phyloP scores from a whole-genome alignment of 1,140 invertebrate genomes.

The Pomacea maculata region DNA sequence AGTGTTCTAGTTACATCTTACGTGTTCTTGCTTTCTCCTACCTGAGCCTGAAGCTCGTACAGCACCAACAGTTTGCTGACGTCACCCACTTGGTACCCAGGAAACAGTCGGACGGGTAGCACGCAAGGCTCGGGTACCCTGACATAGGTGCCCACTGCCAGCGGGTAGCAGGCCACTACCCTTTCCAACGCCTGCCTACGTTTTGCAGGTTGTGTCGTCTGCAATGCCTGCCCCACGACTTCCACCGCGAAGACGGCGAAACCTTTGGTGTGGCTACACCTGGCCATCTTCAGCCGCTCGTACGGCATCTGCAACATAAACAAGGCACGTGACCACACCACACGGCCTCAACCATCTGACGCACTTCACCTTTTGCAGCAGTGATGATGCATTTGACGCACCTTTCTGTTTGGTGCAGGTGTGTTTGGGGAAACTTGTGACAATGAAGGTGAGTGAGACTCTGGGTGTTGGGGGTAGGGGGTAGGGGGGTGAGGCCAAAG shows the following conservation, averaged over 20 bases:
- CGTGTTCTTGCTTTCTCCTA: background rate
- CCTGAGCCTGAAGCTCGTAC: slow-evolving; percentile 4
- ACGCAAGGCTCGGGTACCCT: slow-evolving; percentile 7
- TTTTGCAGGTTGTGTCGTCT: too few relatives aligned
- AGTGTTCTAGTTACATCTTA: too few relatives aligned
- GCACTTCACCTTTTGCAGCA: too few relatives aligned
- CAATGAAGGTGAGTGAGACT: too few relatives aligned
- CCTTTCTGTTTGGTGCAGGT: too few relatives aligned
- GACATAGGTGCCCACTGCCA: slow-evolving; percentile 15
- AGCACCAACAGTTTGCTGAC: slow-evolving; percentile 22
- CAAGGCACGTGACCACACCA: too few relatives aligned
- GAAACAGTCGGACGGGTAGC: slow-evolving; percentile 1
- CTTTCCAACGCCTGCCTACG: background rate
- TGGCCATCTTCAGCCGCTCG: slow-evolving; percentile 11
- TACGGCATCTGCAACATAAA: slow-evolving; percentile 9
- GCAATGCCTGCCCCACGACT: slow-evolving; percentile 2
- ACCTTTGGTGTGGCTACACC: slow-evolving; percentile 18
- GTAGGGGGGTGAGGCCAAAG: too few relatives aligned
- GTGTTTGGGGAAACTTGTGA: too few relatives aligned
- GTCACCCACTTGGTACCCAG: slow-evolving; percentile 21
- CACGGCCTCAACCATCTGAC: too few relatives aligned
- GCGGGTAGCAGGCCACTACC: slow-evolving; percentile 22
- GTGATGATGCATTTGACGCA: too few relatives aligned
- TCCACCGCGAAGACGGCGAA: slow-evolving; percentile 26
- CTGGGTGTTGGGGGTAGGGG: too few relatives aligned